Base-by-base conservation (phyloP, 2,797 vertebrate species). In the Falco berigora region DNA sequence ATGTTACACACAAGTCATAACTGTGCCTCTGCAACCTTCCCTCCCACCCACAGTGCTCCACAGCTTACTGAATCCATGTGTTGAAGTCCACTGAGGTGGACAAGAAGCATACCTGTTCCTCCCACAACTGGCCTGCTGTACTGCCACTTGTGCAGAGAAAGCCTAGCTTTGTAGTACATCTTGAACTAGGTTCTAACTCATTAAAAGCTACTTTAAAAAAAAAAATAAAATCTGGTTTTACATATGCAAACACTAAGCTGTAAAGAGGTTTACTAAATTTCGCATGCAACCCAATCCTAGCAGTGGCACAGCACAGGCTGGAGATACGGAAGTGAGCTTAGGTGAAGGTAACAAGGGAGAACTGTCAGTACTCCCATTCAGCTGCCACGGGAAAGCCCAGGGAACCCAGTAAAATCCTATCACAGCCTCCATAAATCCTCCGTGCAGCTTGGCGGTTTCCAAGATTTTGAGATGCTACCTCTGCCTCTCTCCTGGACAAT, bases 241-340 rank as follows among this genome's bases (percentile, higher is more conserved):
- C 61, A 63, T 6, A 77, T 11, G 8, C 9, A 3, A 34, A 25
- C 17, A 8, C 58, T 49, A 89, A 86, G 91, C 92, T 92, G 71
- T 47, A 56, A 95, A 85, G 85, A 56, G 56, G 64, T 78, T 82
- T 95, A 81, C 94, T 97, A 97, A 94, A 92, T 92, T 92, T 94
- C 96, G 94, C 92, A 58, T 0, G 73, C 61, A 96, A 97, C 63
- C 68, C 93, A 94, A 95, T 72, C 83, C 95, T 16, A 34, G 73
- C 0, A 2, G 63, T 25, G 50, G 32, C 4, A 8, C 15, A 90
- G 79, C 80, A 75, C 14, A 69, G 46, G 91, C 88, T 93, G 80
- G 32, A 42, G 87, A 88, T 15, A 78, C 34, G 89, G 92, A 95
- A 94, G 47, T 78, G 87, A 96, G 79, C 77, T 90, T 56, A 94